phyloP scores from a whole-genome alignment of 2,113 vertebrate genomes.

The Mesocricetus auratus region DNA sequence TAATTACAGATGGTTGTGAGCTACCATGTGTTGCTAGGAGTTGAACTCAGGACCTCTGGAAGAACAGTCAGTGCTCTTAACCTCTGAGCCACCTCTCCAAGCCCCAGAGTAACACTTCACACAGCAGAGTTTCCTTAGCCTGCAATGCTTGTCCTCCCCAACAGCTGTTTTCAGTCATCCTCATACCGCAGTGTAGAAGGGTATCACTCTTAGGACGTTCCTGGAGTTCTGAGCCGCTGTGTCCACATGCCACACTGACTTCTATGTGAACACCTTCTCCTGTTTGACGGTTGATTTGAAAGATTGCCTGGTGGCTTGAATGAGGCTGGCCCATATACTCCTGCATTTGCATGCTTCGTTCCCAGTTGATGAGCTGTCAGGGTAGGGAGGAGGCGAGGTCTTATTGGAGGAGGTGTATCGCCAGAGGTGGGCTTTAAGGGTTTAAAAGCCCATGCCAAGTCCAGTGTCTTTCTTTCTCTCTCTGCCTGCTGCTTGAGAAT shows the following conservation, averaged over 20 bases:
- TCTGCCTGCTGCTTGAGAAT: not conserved
- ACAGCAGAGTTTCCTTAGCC: not conserved
- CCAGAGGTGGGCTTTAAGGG: not conserved
- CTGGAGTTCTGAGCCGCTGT: not conserved
- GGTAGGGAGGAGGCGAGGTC: not conserved
- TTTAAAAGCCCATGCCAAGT: not conserved
- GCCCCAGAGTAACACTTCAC: not conserved
- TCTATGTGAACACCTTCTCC: not conserved
- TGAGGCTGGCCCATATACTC: not conserved
- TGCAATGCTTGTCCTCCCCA: not conserved
- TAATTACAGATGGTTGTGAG: too few relatives aligned
- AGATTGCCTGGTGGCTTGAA: not conserved
- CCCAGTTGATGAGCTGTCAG: not conserved
- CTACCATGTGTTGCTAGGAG: too few relatives aligned
- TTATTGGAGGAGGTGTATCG: not conserved
- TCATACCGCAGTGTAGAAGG: not conserved
- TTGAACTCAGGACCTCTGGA: too few relatives aligned
- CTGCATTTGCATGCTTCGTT: not conserved
- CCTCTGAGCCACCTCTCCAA: too few relatives aligned
- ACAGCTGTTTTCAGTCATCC: not conserved
- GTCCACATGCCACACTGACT: not conserved
- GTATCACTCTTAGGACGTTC: not conserved
- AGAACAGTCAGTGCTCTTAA: too few relatives aligned
- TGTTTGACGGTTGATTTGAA: not conserved
- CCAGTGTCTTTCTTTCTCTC: not conserved